A percentile compares a stretch with the other conserved stretches of the same genome.
Conservation (phyloP, 2,888 invertebrate species). For the Parnassius orleans region DNA sequence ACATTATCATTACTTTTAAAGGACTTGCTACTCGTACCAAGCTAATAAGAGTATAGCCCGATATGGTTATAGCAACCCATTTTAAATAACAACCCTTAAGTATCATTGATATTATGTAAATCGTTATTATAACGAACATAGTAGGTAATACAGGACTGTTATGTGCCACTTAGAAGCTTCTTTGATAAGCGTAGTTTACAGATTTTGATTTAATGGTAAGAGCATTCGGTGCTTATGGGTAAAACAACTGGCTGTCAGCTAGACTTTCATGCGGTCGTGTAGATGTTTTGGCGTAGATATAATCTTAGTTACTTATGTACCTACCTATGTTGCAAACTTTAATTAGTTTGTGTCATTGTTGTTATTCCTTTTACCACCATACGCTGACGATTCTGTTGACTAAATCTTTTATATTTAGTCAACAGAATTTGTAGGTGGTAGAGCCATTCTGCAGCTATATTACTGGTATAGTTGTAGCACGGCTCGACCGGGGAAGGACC, state of each 20-base stretch:
- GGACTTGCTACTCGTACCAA: neutral
- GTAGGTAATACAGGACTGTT: neutral
- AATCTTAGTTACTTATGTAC: neutral
- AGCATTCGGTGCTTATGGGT: neutral
- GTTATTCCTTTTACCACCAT: neutral
- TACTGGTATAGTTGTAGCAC: no score
- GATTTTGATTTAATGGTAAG: slow-evolving; percentile 1
- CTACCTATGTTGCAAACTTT: neutral
- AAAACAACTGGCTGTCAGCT: slow-evolving; percentile 14
- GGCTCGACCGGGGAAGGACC: no score
- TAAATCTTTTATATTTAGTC: no score
- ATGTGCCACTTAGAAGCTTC: neutral
- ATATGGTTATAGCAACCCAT: neutral
- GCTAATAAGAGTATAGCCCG: neutral
- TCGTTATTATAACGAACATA: neutral
- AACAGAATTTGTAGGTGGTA: no score
- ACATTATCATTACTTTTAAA: neutral
- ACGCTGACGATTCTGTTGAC: no score
- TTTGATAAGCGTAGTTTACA: slow-evolving; percentile 7
- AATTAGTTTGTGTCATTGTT: neutral
- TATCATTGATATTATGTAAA: neutral
- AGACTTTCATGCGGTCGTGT: neutral
- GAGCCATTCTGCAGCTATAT: no score
- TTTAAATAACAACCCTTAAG: neutral
- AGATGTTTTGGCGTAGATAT: no score